Evolutionary conservation across 2,113 vertebrate genomes (phyloP).

Genomic region (Pampusana beccarii): DNA sequence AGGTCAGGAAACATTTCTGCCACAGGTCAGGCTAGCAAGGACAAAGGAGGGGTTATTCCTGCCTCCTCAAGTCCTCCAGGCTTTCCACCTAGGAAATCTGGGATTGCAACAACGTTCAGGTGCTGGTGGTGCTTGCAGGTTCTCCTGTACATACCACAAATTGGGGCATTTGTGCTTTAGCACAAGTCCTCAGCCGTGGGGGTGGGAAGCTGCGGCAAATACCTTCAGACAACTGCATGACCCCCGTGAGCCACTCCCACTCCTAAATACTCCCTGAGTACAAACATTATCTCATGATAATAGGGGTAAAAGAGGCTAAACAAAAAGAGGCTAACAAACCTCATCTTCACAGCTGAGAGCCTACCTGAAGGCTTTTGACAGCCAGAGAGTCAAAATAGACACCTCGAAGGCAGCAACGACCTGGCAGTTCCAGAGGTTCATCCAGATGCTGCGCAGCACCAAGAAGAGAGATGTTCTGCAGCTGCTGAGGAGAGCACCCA

Average conservation of each 20-base stretch:
- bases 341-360: slow-evolving; percentile 49
- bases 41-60: background rate
- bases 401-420: background rate
- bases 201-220: background rate
- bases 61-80: background rate
- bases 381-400: background rate
- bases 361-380: slow-evolving; percentile 49
- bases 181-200: background rate
- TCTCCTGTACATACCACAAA: background rate
- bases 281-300: fast-evolving
- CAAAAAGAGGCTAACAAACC: background rate
- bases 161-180: background rate
- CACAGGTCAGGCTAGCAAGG: background rate
- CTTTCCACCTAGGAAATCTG: background rate
- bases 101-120: background rate
- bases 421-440: slow-evolving; percentile 52
- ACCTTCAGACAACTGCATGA: background rate
- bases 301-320: background rate
- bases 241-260: background rate
- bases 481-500: slow-evolving; percentile 1
- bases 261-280: background rate
- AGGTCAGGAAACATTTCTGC: background rate
- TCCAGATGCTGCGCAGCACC: slow-evolving; percentile 43
- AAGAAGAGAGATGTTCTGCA: slow-evolving; percentile 64
- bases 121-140: background rate